Conservation (phyloP, 2,888 invertebrate genomes). For the Cerastis rubricosa region DNA sequence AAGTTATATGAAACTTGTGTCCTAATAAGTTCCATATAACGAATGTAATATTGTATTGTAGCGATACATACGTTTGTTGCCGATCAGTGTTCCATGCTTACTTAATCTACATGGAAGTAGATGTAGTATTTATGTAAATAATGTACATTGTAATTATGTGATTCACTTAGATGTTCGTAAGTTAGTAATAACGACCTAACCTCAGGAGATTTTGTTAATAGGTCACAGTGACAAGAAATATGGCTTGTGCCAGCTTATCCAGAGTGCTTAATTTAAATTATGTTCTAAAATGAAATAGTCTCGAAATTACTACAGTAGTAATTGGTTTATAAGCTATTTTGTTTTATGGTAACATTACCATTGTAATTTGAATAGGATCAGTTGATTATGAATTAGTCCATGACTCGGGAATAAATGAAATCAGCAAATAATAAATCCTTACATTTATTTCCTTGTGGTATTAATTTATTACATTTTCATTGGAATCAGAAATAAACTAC, state of each 20-base stretch:
- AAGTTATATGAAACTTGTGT: slow-evolving; percentile 38
- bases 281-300: slow-evolving; percentile 37
- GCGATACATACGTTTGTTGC: slow-evolving; percentile 48
- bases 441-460: slow-evolving; percentile 83
- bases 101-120: slow-evolving; percentile 72
- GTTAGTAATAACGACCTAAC: slow-evolving; percentile 69
- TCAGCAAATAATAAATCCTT: slow-evolving; percentile 84
- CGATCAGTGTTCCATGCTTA: slow-evolving; percentile 45
- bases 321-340: slow-evolving; percentile 45
- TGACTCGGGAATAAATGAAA: slow-evolving; percentile 82
- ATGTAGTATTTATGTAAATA: slow-evolving; percentile 83
- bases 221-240: slow-evolving; percentile 52
- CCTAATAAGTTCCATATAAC: slow-evolving; percentile 34
- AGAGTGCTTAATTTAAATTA: slow-evolving; percentile 52
- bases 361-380: slow-evolving; percentile 49
- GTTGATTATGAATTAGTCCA: slow-evolving; percentile 47
- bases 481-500: slow-evolving; percentile 86
- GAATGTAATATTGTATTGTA: slow-evolving; percentile 15
- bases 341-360: slow-evolving; percentile 51
- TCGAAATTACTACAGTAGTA: slow-evolving; percentile 53
- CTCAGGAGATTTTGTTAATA: slow-evolving; percentile 71
- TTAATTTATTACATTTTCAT: slow-evolving; percentile 82
- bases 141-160: slow-evolving; percentile 86
- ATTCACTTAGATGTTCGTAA: slow-evolving; percentile 83
- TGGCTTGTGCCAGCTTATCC: slow-evolving; percentile 28